These are phyloP conservation scores for Drosophila oshimai DNA, from an alignment of 1,140 invertebrate species.

Conservation along the genomic window DNA sequence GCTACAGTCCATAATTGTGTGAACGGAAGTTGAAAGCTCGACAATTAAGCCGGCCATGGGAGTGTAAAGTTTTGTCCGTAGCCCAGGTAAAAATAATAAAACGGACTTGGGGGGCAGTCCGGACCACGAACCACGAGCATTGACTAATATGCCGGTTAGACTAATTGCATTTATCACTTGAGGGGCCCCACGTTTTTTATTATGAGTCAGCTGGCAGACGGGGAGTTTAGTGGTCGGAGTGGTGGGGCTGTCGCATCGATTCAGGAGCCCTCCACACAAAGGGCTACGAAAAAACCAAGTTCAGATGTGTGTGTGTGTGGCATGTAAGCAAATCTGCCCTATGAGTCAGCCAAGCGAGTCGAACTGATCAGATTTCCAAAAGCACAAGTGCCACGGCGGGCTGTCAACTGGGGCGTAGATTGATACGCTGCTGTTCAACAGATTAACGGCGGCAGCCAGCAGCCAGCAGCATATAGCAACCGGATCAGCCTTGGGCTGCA, in stretches of 20 bases:
- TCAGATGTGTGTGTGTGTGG: no score
- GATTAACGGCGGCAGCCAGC: slow-evolving; percentile 1
- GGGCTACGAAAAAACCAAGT: not conserved
- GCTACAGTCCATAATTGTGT: slow-evolving; percentile 15
- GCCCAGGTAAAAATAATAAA: slow-evolving; percentile 5
- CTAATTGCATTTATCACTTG: slow-evolving; percentile 16
- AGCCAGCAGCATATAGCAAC: not conserved
- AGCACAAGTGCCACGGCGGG: slow-evolving; percentile 27
- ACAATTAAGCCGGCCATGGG: slow-evolving; percentile 9
- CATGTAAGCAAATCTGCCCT: slow-evolving; percentile 33
- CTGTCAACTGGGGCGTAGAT: slow-evolving; percentile 13
- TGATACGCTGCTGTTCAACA: slow-evolving; percentile 8
- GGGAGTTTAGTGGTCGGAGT: no score
- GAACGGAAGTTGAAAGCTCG: slow-evolving; percentile 28
- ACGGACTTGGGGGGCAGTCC: slow-evolving; percentile 7
- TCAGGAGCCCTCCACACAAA: not conserved
- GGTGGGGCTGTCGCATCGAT: not conserved
- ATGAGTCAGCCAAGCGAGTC: slow-evolving; percentile 47
- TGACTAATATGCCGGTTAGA: slow-evolving; percentile 23
- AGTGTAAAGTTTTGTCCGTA: not conserved
- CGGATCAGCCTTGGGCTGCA: slow-evolving; percentile 16
- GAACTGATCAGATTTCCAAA: slow-evolving; percentile 47
- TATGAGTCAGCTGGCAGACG: slow-evolving; percentile 4
- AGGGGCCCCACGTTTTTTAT: not conserved
- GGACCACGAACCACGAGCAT: not conserved